Conservation (phyloP, 1,140 invertebrate species). For the Ditylenchus dipsaci region DNA sequence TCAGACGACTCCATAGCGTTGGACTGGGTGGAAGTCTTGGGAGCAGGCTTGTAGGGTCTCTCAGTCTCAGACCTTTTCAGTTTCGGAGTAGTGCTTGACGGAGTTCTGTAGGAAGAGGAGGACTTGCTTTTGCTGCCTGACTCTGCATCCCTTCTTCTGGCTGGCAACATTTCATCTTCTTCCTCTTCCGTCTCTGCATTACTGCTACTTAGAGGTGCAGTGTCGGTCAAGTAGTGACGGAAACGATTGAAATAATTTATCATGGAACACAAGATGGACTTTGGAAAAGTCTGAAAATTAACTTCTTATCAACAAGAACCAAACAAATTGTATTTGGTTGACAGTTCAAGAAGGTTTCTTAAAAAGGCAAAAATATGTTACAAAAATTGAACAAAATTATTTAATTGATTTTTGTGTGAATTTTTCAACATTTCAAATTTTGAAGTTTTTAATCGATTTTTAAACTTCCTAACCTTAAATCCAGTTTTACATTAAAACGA, state of each 20-base stretch:
- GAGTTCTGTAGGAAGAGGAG: conserved; percentile 1
- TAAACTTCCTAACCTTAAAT: too few relatives aligned
- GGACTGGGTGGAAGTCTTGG: background rate
- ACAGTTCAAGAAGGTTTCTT: too few relatives aligned
- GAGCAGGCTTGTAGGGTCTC: conserved; percentile 4
- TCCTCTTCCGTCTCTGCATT: conserved; percentile 5
- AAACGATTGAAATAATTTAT: conserved; percentile 1
- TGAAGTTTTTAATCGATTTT: too few relatives aligned
- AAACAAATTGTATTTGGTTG: background rate
- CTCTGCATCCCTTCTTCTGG: background rate
- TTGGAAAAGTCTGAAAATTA: background rate
- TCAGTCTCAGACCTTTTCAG: conserved; percentile 10
- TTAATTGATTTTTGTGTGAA: too few relatives aligned
- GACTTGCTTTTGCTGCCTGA: background rate
- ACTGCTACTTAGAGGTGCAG: background rate
- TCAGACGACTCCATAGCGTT: conserved; percentile 15
- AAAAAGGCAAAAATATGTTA: too few relatives aligned
- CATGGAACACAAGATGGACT: background rate
- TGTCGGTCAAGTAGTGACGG: background rate
- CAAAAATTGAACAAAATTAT: too few relatives aligned
- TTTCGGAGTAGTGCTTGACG: background rate
- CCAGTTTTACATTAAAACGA: too few relatives aligned
- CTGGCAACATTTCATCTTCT: conserved; percentile 6
- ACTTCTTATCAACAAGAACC: background rate
- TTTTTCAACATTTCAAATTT: too few relatives aligned